Percentiles rank a stretch among this genome's conserved stretches.
Conservation (phyloP, 2,113 vertebrate species). For the Sula dactylatra region DNA sequence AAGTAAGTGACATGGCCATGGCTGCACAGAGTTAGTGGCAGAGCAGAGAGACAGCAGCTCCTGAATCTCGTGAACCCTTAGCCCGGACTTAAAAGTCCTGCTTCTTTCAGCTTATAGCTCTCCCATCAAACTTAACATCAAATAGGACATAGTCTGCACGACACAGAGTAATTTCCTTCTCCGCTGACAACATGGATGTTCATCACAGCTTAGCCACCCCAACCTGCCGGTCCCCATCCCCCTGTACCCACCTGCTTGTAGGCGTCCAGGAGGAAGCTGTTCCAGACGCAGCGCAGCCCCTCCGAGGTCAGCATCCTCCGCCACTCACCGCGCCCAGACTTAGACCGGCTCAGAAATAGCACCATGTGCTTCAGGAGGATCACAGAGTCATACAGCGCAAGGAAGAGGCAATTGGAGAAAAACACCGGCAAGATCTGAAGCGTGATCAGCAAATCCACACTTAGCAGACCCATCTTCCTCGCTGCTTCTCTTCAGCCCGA, state of each 20-base stretch:
- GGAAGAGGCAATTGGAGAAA: constrained; percentile 97
- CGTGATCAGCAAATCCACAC: constrained; percentile 91
- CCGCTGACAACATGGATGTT: background rate
- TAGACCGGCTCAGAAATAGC: constrained; percentile 84
- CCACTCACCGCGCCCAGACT: constrained; percentile 83
- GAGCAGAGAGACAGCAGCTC: background rate
- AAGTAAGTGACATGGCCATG: background rate
- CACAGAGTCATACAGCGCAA: constrained; percentile 95
- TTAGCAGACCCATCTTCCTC: constrained; percentile 87
- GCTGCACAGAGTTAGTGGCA: background rate
- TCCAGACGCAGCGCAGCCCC: constrained; percentile 94
- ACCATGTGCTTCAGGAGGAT: constrained; percentile 91
- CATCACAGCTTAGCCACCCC: background rate
- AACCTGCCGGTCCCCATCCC: background rate
- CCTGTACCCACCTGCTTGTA: constrained; percentile 90
- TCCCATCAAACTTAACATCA: background rate
- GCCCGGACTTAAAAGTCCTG: accelerated
- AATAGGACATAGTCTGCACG: accelerated
- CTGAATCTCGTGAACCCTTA: background rate
- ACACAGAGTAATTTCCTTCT: background rate
- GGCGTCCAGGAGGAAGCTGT: constrained; percentile 94
- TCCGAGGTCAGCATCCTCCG: constrained; percentile 93
- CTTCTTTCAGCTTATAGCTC: background rate
- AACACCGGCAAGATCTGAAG: constrained; percentile 96
- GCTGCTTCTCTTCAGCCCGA: constrained; percentile 47